These are phyloP conservation scores for Anser brachyrhynchus DNA, from an alignment of 2,113 vertebrate genomes.

Conservation along the genomic window DNA sequence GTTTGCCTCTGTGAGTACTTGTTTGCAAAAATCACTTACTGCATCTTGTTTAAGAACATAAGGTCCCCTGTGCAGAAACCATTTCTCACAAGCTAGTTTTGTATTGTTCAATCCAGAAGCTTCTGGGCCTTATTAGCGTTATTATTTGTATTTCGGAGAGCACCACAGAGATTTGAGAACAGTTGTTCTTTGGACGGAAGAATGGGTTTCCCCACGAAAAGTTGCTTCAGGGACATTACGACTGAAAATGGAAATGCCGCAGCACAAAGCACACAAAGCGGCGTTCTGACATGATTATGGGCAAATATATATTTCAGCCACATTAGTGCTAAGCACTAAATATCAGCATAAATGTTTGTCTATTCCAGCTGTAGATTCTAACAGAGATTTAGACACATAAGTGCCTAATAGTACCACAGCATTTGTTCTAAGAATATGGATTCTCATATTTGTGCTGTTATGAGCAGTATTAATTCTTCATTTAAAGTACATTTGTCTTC, in stretches of 20 bases:
- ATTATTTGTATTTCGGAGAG: conserved; percentile 20
- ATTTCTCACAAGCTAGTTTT: not conserved
- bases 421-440: not conserved
- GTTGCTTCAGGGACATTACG: not conserved
- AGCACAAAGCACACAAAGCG: not conserved
- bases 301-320: not conserved
- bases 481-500: conserved; percentile 49
- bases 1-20: not conserved
- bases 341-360: conserved; percentile 20
- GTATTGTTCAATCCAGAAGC: not conserved
- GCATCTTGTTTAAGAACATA: not conserved
- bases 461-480: conserved; percentile 22
- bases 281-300: not conserved
- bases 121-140: not conserved
- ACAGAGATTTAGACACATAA: not conserved
- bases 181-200: not conserved
- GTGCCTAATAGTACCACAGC: not conserved
- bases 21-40: not conserved
- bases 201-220: not conserved
- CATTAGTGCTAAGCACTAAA: not conserved
- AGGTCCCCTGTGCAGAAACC: not conserved
- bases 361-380: not conserved
- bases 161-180: conserved; percentile 1
- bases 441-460: conserved; percentile 7
- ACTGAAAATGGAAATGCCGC: not conserved